Evolutionary conservation across 2,888 invertebrate species (phyloP).

Genomic region (Chymomyza procnemis): DNA sequence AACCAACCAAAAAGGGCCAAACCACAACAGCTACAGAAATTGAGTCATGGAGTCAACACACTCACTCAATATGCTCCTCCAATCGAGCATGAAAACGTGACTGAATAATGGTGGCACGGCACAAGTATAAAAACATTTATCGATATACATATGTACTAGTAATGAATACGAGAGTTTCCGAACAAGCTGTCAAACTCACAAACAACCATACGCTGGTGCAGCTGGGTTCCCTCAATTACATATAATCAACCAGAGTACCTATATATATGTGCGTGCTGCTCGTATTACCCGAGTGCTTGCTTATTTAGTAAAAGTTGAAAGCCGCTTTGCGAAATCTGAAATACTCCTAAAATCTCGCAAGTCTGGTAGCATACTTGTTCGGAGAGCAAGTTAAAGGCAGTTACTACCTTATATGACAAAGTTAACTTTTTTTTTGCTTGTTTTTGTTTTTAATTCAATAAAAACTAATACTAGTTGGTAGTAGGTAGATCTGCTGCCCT

Average conservation of each 20-base stretch:
- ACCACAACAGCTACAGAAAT: conserved; percentile 19
- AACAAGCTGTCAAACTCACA: not conserved
- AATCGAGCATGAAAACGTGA: conserved; percentile 1
- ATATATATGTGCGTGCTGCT: not conserved
- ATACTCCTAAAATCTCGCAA: not conserved
- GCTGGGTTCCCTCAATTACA: not conserved
- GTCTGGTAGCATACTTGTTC: no score
- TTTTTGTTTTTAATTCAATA: conserved; percentile 37
- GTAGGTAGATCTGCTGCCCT: not conserved
- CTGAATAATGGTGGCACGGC: conserved; percentile 23
- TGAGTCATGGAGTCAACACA: not conserved
- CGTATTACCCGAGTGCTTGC: not conserved
- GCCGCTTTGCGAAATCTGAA: not conserved
- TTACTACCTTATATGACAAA: no score
- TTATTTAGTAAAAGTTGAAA: not conserved
- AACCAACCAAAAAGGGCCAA: conserved; percentile 39
- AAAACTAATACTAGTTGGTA: conserved; percentile 29
- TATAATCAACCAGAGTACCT: not conserved
- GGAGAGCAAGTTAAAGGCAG: no score
- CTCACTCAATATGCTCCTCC: no score
- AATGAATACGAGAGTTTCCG: not conserved
- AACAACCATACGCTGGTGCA: not conserved
- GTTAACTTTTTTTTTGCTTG: no score
- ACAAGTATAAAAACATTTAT: not conserved
- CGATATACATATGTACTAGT: not conserved